Base-by-base conservation (phyloP, 1,140 invertebrate genomes). In the Eulimnadia texana region DNA sequence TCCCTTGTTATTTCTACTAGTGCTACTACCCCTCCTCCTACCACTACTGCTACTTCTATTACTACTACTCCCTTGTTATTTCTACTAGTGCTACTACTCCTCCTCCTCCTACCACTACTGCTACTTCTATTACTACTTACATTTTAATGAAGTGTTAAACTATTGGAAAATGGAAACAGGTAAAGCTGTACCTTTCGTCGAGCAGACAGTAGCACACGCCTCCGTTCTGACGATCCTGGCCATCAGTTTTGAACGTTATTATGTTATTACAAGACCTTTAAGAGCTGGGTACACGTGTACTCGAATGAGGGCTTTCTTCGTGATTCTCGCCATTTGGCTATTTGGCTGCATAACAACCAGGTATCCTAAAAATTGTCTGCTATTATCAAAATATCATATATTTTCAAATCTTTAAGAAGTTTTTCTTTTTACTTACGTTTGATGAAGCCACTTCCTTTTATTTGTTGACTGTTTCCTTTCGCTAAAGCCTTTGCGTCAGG, bases 201-300 rank as follows among this genome's bases (percentile, higher is more conserved):
- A 97, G 74, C 76, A 93, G 67, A 89, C 89, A 0, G 90, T 95
- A 19, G 89, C 91, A 1, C 90, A 94, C 71, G 90, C 90, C 13
- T 94, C 90, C 2, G 90, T 94, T 1, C 75, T 95, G 25, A 96
- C 92, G 13, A 95, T 97, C 64, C 74, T 97, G 67, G 91, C 92
- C 51, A 90, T 92, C 67, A 89, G 89, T 72, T 89, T 95, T 70
- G 93, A 96, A 72, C 78, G 93, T 3, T 96, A 95, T 74, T 93
- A 93, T 73, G 92, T 91, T 25, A 94, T 96, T 68, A 95, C 90
- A 72, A 83, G 92, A 67, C 93, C 92, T 0, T 74, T 97, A 50
- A 82, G 88, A 67, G 90, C 89, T 0, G 86, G 88, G 65, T 92
- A 92, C 72, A 88, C 90, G 16, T 93, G 90, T 70, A 93, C 90